Evolutionary conservation across 2,797 vertebrate species (phyloP).

Genomic region (Manis javanica): DNA sequence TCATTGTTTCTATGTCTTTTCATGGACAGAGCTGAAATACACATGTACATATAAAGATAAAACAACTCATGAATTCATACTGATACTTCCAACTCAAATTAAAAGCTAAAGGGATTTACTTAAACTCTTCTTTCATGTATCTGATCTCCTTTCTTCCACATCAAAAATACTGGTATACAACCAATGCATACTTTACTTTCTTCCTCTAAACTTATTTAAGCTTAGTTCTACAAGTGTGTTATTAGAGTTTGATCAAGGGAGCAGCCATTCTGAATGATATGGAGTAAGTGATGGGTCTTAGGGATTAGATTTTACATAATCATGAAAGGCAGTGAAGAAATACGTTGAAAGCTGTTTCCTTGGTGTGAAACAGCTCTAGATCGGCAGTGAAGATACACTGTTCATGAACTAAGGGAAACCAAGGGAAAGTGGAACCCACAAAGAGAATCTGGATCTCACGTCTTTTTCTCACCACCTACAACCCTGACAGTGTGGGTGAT

Average conservation of each 20-base stretch:
- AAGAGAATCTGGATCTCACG: background rate
- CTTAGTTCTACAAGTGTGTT: background rate
- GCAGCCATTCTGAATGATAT: background rate
- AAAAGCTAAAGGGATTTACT: background rate
- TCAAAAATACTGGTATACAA: background rate
- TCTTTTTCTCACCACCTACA: background rate
- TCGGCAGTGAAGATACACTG: background rate
- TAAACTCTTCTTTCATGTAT: background rate
- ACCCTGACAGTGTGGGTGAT: background rate
- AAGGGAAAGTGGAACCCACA: background rate
- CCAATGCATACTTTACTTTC: background rate
- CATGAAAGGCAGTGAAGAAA: background rate
- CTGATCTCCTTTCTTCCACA: background rate
- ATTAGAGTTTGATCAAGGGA: background rate
- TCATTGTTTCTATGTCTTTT: background rate
- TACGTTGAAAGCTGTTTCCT: background rate
- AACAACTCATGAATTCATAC: background rate
- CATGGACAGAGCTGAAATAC: background rate
- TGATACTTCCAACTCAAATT: background rate
- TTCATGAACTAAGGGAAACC: background rate
- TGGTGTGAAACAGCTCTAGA: background rate
- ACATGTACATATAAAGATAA: background rate
- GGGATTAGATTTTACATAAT: background rate
- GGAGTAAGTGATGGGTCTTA: background rate
- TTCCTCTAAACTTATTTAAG: background rate